These are phyloP conservation scores for Apus apus DNA, from an alignment of 2,113 vertebrate species.

Conservation along the genomic window DNA sequence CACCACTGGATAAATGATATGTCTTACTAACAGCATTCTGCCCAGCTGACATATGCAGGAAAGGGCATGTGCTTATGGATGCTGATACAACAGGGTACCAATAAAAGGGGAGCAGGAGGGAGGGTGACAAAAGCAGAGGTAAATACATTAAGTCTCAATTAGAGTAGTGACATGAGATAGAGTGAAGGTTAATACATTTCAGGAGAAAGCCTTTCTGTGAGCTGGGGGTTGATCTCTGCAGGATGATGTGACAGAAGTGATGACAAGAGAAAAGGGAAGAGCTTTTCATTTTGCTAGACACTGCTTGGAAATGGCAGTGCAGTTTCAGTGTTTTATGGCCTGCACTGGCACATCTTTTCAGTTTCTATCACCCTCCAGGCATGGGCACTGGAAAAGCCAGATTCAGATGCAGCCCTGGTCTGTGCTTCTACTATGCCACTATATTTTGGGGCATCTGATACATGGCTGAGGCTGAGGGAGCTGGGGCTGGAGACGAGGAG, in stretches of 20 bases:
- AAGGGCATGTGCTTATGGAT: neutral
- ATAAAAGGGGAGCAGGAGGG: neutral
- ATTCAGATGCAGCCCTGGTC: neutral
- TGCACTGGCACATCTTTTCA: neutral
- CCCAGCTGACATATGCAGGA: neutral
- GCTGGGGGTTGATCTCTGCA: neutral
- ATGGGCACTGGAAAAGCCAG: rapidly evolving
- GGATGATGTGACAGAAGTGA: constrained; percentile 35
- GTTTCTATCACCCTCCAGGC: neutral
- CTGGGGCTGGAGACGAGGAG: too few relatives aligned
- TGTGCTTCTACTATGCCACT: neutral
- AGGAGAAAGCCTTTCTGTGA: constrained; percentile 18
- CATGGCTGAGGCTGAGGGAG: too few relatives aligned
- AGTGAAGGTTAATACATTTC: constrained; percentile 41
- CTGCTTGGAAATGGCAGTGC: neutral
- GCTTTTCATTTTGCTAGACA: constrained; percentile 9
- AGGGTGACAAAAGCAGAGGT: constrained; percentile 29
- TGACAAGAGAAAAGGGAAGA: constrained; percentile 17
- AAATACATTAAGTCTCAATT: constrained; percentile 64
- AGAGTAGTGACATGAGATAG: neutral
- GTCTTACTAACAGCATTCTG: constrained; percentile 22
- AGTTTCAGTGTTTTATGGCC: neutral
- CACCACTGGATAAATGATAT: constrained; percentile 18
- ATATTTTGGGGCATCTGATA: neutral
- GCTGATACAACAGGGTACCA: neutral